Evolutionary conservation across 2,113 vertebrate species (phyloP).

Genomic region (Paracanthobrama guichenoti): DNA sequence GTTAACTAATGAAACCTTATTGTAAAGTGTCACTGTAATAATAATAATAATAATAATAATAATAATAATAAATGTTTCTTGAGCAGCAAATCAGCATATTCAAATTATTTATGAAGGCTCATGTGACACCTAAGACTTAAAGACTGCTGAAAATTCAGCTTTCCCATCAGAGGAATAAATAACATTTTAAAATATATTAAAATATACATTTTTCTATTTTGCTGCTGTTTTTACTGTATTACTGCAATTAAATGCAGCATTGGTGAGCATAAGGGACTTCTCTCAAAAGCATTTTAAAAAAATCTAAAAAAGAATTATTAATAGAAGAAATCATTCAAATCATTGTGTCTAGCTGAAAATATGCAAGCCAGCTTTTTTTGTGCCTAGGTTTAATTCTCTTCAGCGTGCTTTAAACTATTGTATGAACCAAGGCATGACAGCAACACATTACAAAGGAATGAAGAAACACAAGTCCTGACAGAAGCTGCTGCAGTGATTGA

Average conservation of each 20-base stretch:
- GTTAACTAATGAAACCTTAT: too few species aligned
- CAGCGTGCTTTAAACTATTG: not conserved
- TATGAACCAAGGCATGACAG: not conserved
- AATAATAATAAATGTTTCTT: not conserved
- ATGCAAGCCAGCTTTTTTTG: not conserved
- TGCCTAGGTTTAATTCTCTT: not conserved
- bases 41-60: not conserved
- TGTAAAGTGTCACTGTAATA: too few species aligned
- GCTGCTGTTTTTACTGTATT: not conserved
- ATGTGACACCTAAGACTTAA: too few species aligned
- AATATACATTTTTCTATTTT: not conserved
- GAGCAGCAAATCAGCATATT: not conserved
- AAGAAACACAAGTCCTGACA: slow-evolving; percentile 17
- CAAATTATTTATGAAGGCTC: not conserved
- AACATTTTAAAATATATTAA: not conserved
- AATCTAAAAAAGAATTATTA: not conserved
- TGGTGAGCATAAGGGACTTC: not conserved
- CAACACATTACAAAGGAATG: slow-evolving; percentile 32
- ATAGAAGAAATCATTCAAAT: not conserved
- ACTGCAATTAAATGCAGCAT: not conserved
- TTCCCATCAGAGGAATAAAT: not conserved
- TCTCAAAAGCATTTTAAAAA: not conserved
- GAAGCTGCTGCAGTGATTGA: slow-evolving; percentile 7
- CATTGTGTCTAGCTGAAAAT: not conserved
- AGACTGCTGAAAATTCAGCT: not conserved